Conservation (phyloP, 2,113 vertebrate species). For the Menura novaehollandiae region DNA sequence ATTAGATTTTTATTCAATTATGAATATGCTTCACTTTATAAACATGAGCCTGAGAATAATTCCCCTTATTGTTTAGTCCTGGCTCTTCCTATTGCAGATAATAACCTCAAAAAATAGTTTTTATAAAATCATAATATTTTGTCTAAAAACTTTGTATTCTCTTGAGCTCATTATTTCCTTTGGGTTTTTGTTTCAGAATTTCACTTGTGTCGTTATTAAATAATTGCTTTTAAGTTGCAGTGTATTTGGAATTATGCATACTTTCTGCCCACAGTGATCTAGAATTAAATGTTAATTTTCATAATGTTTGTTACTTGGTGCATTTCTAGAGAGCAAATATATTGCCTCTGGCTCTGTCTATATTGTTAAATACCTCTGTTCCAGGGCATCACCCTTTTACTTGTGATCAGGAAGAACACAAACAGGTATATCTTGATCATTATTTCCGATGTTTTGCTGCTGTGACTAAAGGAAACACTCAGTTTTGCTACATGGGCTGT, state of each 20-base stretch:
- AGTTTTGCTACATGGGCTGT: background rate
- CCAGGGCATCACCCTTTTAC: background rate
- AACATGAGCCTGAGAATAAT: background rate
- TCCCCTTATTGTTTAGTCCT: background rate
- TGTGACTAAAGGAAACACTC: background rate
- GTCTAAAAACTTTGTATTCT: background rate
- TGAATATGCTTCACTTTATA: background rate
- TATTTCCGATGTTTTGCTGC: background rate
- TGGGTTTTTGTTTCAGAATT: background rate
- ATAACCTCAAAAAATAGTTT: background rate
- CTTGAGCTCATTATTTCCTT: background rate
- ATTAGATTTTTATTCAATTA: background rate
- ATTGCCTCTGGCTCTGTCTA: background rate
- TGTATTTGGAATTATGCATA: background rate
- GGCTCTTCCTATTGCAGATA: background rate
- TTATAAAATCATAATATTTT: background rate
- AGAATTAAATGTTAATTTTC: background rate
- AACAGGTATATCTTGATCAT: background rate
- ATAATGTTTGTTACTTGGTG: background rate
- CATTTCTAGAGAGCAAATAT: background rate
- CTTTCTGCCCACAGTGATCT: background rate
- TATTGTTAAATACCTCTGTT: background rate
- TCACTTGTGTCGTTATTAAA: background rate
- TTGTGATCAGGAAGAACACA: background rate
- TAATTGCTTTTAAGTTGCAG: background rate